Conservation (phyloP, 2,888 invertebrate genomes). For the Pterostichus madidus region DNA sequence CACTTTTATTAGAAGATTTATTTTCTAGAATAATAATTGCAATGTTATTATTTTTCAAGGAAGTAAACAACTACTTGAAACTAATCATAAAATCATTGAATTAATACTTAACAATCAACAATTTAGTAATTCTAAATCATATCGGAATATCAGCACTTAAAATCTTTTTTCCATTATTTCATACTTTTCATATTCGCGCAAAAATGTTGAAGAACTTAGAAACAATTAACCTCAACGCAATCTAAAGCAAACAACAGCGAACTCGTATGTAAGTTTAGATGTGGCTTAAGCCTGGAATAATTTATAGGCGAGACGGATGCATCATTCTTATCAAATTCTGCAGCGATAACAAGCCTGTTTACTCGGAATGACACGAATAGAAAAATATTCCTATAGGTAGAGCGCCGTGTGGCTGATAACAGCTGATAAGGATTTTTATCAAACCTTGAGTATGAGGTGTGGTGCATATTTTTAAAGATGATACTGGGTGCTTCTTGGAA, state of each 20-base stretch:
- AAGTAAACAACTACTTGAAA: constrained; percentile 7
- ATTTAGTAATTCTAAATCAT: background rate
- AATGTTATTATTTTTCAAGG: constrained; percentile 9
- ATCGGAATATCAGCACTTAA: background rate
- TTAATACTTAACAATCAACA: background rate
- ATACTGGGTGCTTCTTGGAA: constrained; percentile 10
- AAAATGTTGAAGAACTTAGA: background rate
- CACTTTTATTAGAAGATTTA: too few species aligned
- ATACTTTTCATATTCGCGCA: background rate
- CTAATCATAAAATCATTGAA: background rate
- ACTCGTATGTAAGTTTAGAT: background rate
- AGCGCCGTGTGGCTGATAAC: constrained; percentile 19
- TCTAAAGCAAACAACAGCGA: background rate
- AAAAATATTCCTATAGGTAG: constrained; percentile 21
- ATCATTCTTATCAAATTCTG: constrained; percentile 34
- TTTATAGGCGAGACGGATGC: constrained; percentile 23
- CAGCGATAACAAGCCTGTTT: constrained; percentile 23
- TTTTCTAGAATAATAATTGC: too few species aligned
- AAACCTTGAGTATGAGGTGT: constrained; percentile 19
- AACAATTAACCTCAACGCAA: background rate
- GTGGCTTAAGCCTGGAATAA: constrained; percentile 25
- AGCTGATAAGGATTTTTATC: constrained; percentile 15
- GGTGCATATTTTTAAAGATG: constrained; percentile 30
- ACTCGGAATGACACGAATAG: constrained; percentile 33
- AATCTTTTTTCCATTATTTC: background rate